Conservation (phyloP, 2,113 vertebrate genomes). For the Aptenodytes forsteri region DNA sequence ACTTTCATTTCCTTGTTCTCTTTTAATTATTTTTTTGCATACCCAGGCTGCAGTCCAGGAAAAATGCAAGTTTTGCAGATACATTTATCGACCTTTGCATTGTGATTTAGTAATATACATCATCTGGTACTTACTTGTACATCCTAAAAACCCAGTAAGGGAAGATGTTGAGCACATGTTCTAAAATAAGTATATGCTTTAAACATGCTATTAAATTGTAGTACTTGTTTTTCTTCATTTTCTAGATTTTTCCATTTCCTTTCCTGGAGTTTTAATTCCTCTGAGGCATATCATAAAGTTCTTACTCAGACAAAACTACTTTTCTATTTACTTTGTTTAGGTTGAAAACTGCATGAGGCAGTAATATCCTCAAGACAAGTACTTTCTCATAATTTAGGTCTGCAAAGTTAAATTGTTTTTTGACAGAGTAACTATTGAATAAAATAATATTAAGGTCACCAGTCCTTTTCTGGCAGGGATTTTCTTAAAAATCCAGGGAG, state of each 20-base stretch:
- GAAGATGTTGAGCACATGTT: neutral
- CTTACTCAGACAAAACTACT: conserved; percentile 14
- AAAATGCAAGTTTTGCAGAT: conserved; percentile 9
- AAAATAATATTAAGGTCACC: conserved; percentile 9
- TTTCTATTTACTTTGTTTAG: conserved; percentile 6
- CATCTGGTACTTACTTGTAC: neutral
- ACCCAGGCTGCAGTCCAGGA: neutral
- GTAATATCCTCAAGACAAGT: neutral
- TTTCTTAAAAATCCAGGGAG: neutral
- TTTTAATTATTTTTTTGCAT: neutral
- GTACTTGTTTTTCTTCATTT: neutral
- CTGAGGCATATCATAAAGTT: neutral
- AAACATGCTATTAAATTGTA: neutral
- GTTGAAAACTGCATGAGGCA: conserved; percentile 4
- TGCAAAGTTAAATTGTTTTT: neutral
- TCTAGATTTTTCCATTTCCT: conserved; percentile 24
- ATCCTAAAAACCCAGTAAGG: neutral
- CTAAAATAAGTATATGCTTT: conserved; percentile 9
- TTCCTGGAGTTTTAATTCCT: conserved; percentile 3
- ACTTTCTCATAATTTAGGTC: conserved; percentile 4
- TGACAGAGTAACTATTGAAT: neutral
- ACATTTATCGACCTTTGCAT: neutral
- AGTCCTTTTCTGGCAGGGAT: neutral
- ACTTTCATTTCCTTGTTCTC: neutral
- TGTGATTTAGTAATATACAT: conserved; percentile 13